Conservation (phyloP, 2,113 vertebrate species). For the Guaruba guarouba region DNA sequence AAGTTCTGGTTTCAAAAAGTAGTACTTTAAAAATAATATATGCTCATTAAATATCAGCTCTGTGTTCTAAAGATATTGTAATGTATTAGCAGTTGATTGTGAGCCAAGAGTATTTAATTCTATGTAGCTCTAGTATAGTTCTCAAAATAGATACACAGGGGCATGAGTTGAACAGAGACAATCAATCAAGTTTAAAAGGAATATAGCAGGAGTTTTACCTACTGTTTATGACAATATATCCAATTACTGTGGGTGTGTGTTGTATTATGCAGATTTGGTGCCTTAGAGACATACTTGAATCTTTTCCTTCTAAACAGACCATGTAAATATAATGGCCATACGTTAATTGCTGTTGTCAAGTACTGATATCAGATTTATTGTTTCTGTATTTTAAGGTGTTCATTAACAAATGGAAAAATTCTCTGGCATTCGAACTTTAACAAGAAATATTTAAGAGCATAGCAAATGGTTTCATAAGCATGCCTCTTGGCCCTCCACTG, state of each 20-base stretch:
- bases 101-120: not conserved
- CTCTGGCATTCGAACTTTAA: not conserved
- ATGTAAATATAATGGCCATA: conserved; percentile 57
- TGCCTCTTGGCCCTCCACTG: not conserved
- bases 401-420: conserved; percentile 27
- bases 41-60: not conserved
- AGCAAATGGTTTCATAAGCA: not conserved
- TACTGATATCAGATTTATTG: conserved; percentile 60
- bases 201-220: conserved; percentile 43
- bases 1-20: not conserved
- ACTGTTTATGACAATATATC: conserved; percentile 21
- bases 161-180: conserved; percentile 7
- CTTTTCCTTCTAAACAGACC: conserved; percentile 29
- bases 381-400: conserved; percentile 45
- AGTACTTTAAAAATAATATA: not conserved
- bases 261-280: not conserved
- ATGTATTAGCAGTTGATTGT: not conserved
- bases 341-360: conserved; percentile 73
- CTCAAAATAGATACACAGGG: not conserved
- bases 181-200: conserved; percentile 70
- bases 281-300: not conserved
- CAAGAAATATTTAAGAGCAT: not conserved
- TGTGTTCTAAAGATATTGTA: not conserved
- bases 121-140: not conserved
- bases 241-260: not conserved